These are phyloP conservation scores for Esperia sulphurella DNA, from an alignment of 2,888 invertebrate species.

Conservation along the genomic window DNA sequence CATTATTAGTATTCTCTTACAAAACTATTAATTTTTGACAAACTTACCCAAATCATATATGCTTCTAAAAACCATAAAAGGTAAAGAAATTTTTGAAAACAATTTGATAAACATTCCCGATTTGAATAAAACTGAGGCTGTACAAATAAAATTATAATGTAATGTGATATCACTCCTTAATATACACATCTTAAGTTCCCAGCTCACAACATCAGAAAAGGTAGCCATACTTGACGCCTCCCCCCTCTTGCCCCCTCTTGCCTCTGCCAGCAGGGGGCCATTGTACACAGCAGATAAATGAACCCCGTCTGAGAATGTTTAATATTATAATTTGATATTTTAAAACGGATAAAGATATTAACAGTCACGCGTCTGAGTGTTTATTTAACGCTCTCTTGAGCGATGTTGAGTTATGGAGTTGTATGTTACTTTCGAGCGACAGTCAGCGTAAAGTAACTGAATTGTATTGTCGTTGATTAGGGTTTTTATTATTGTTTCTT, in stretches of 20 bases:
- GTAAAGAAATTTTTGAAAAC: background rate
- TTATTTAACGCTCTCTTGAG: conserved; percentile 66
- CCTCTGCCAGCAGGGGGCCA: conserved; percentile 52
- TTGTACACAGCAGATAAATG: conserved; percentile 69
- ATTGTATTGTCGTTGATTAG: too few species aligned
- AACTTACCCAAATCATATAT: background rate
- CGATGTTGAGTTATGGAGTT: conserved; percentile 59
- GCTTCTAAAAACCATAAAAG: background rate
- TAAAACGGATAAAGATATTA: conserved; percentile 77
- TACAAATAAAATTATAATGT: conserved; percentile 8
- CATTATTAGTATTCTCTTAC: too few species aligned
- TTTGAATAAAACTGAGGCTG: background rate
- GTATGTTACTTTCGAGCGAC: conserved; percentile 17
- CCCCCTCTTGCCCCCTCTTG: conserved; percentile 17
- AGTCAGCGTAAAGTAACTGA: too few species aligned
- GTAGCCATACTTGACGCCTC: conserved; percentile 17
- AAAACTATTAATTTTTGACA: too few species aligned
- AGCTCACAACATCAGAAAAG: conserved; percentile 13
- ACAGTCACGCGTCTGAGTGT: conserved; percentile 73
- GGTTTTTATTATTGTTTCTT: too few species aligned
- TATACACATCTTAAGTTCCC: conserved; percentile 9
- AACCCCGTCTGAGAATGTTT: conserved; percentile 60
- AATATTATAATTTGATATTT: conserved; percentile 80
- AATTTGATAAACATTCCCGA: background rate
- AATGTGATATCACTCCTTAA: conserved; percentile 9